These are phyloP conservation scores for Gari tellinella DNA, from an alignment of 2,888 invertebrate genomes.

Conservation along the genomic window DNA sequence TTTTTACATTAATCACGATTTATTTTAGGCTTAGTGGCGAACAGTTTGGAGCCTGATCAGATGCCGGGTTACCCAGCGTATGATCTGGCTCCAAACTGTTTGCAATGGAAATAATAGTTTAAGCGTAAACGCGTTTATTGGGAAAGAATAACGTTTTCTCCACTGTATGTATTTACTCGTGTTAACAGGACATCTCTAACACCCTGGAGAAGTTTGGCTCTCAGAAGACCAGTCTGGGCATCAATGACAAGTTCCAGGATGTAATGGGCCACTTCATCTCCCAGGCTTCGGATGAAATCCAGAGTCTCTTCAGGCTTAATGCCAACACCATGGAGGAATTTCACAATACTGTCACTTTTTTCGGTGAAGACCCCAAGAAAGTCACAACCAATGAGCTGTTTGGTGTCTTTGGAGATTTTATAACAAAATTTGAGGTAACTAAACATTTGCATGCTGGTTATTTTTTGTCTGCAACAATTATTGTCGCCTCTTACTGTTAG, in stretches of 20 bases:
- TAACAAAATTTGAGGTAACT: constrained; percentile 82
- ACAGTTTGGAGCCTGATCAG: too few species aligned
- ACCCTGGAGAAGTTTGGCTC: constrained; percentile 74
- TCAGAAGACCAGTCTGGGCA: constrained; percentile 64
- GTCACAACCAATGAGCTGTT: constrained; percentile 78
- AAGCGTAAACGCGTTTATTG: too few species aligned
- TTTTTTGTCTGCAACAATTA: too few species aligned
- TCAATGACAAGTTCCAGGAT: constrained; percentile 79
- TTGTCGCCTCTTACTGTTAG: too few species aligned
- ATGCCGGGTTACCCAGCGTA: too few species aligned
- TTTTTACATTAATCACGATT: too few species aligned
- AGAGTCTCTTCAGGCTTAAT: constrained; percentile 74
- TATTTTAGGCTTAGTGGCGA: too few species aligned
- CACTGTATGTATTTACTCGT: not conserved
- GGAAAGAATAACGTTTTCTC: too few species aligned
- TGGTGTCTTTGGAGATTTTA: constrained; percentile 81
- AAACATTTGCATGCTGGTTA: not conserved
- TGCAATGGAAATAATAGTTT: too few species aligned
- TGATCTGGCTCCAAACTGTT: too few species aligned
- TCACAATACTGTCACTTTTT: constrained; percentile 76
- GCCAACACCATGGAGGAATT: constrained; percentile 77
- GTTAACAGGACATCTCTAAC: constrained; percentile 74
- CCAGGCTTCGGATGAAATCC: constrained; percentile 78
- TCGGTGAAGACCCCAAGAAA: constrained; percentile 81
- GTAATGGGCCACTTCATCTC: constrained; percentile 80